Evolutionary conservation across 1,140 invertebrate genomes (phyloP), one percentile per base, ranked within the genome.

Genomic region (Drosophila guanche): DNA sequence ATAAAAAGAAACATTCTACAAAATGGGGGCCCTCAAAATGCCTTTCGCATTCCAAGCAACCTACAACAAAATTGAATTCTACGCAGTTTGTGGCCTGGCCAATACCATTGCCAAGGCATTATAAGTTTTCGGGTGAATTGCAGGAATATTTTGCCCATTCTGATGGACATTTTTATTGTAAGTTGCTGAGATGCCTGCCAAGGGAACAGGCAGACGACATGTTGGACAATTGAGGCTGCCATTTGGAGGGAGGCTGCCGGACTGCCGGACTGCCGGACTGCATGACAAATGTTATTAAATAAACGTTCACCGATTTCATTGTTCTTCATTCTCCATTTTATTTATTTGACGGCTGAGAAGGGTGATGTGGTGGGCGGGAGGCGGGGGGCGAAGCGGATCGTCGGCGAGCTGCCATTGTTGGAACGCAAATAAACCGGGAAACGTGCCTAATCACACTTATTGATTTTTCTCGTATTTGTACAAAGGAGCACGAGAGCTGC

Each of bases 371-470:
- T 12, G 33, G 29, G 2, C 7, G 29, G 8, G 14, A 41, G 63
- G 25, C n/a, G n/a, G n/a, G n/a, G 25, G 23, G 37, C 22, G 29
- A 29, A 52, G 2, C 40, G 40, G 16, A 6, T 43, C 16, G 67
- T 67, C 62, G 67, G n/a, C 25, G 60, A 63, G 59, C 55, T 58
- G 60, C 61, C 75, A 77, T 73, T 73, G 77, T 77, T 54, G 62
- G 47, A 78, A 68, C 60, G 79, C 73, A 89, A 89, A 89, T 80
- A 84, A 85, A 77, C 69, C 73, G 68, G 70, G 63, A 89, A 80
- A 84, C 85, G 85, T 89, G 85, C 79, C 85, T 89, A 89, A 89
- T 89, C 85, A 79, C 54, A 72, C 67, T 79, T 89, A 89, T 84
- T 84, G 84, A 89, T 89, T 89, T 88, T 88, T 72, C 69, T 88